Evolutionary conservation across 2,797 vertebrate genomes (phyloP), one percentile per base, ranked within the genome.

Genomic region (Chiloscyllium punctatum): DNA sequence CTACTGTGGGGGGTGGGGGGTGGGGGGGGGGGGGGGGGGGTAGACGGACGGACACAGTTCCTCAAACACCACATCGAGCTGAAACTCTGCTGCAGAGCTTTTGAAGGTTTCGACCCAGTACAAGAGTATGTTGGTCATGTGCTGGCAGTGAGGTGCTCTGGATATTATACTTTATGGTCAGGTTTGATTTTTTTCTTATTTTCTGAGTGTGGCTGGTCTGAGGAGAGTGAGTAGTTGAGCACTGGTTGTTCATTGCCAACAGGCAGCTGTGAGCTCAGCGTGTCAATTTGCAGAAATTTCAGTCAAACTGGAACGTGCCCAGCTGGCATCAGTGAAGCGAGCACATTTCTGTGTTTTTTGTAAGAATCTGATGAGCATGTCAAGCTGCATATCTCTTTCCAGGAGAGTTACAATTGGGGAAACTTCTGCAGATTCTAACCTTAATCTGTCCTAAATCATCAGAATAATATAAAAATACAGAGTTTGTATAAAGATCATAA

Each of bases 311-410:
- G 87, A 90, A 96, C 86, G 84, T 42, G 18, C 33, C 96, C 86
- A 74, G 37, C 18, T 2, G 4, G 16, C 0, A 0, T 2, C 1
- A 84, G 79, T 6, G 57, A 94, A 87, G 95, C 86, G 71, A 95
- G 95, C 72, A 87, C 94, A 79, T 72, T 94, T 69, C 72, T 95
- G 25, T 79, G 51, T 94, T 96, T 57, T 95, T 62, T 72, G 25
- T 51, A 84, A 86, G 53, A 92, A 79, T 95, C 57, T 62, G 42
- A n/a, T 51, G 82, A 62, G 53, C 94, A 15, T 86, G 25, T 27
- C 37, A 51, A 37, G 94, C 91, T 96, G 95, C 84, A 33, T 69
- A 37, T 23, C 66, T 71, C 30, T 69, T 53, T 23, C 62, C 86
- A 88, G 37, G 88, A 27, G 42, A 42, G 74, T 48, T 69, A 21